Conservation (phyloP, 1,140 invertebrate species). For the Drosophila athabasca region DNA sequence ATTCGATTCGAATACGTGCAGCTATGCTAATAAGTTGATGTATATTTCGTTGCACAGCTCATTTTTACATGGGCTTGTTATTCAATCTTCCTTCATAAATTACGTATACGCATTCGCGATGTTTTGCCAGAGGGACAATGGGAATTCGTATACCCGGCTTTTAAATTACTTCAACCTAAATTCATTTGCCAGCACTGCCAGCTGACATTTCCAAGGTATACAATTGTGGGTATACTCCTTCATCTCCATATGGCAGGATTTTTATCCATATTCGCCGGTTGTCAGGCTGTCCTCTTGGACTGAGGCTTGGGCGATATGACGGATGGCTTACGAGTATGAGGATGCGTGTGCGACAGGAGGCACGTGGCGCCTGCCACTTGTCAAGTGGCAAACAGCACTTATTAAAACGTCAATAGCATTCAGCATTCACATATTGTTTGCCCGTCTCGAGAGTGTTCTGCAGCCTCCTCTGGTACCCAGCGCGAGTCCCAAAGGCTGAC, state of each 20-base stretch:
- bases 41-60: too few species aligned
- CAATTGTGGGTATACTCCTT: constrained; percentile 4
- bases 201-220: constrained; percentile 40
- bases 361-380: constrained; percentile 39
- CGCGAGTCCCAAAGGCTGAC: constrained; percentile 41
- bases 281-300: background rate
- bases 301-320: constrained; percentile 7
- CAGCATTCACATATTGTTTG: constrained; percentile 56
- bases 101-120: constrained; percentile 47
- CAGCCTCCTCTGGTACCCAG: background rate
- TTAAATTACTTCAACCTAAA: constrained; percentile 50
- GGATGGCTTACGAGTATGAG: background rate
- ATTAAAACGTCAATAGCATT: constrained; percentile 73
- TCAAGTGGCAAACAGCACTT: constrained; percentile 60
- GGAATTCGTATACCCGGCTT: background rate
- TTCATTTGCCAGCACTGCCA: constrained; percentile 40
- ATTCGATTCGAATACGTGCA: too few species aligned
- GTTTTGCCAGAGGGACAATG: constrained; percentile 37
- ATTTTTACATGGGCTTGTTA: too few species aligned
- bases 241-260: constrained; percentile 3
- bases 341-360: background rate
- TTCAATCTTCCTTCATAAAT: constrained; percentile 21
- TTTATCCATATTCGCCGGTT: constrained; percentile 1
- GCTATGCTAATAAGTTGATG: too few species aligned
- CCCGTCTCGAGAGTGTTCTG: constrained; percentile 29